phyloP scores from a whole-genome alignment of 2,888 invertebrate species.

The Drosophila recens region DNA sequence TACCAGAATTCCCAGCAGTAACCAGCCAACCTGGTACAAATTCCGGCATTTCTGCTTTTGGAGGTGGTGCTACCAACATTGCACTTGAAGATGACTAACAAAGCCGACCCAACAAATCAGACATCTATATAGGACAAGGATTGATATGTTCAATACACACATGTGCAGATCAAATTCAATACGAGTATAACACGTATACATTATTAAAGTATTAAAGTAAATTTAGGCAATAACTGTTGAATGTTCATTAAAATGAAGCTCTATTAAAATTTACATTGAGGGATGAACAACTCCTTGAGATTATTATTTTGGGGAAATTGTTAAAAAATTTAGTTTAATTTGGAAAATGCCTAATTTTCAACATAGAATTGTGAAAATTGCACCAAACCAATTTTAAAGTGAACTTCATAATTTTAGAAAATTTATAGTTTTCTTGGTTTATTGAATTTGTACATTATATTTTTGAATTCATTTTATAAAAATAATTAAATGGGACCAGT shows the following conservation, averaged over 20 bases:
- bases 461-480: too few species aligned
- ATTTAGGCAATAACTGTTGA: slow-evolving; percentile 14
- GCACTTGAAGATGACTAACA: slow-evolving; percentile 63
- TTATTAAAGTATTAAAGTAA: slow-evolving; percentile 4
- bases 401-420: too few species aligned
- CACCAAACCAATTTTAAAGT: too few species aligned
- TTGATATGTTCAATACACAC: not conserved
- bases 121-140: not conserved
- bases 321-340: too few species aligned
- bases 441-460: too few species aligned
- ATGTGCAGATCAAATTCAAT: not conserved
- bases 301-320: not conserved
- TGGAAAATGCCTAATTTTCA: too few species aligned
- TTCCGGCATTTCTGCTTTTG: slow-evolving; percentile 43
- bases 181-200: slow-evolving; percentile 4
- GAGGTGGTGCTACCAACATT: slow-evolving; percentile 51
- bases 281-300: not conserved
- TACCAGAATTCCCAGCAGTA: slow-evolving; percentile 63
- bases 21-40: slow-evolving; percentile 20
- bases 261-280: slow-evolving; percentile 8
- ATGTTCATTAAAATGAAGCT: slow-evolving; percentile 10
- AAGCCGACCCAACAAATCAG: not conserved
- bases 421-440: too few species aligned
- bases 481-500: too few species aligned
- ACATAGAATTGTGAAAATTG: too few species aligned